Percentiles rank a stretch among this genome's conserved stretches.
Evolutionary conservation across 2,888 invertebrate species (phyloP).

Genomic region (Teleiodes luculella): DNA sequence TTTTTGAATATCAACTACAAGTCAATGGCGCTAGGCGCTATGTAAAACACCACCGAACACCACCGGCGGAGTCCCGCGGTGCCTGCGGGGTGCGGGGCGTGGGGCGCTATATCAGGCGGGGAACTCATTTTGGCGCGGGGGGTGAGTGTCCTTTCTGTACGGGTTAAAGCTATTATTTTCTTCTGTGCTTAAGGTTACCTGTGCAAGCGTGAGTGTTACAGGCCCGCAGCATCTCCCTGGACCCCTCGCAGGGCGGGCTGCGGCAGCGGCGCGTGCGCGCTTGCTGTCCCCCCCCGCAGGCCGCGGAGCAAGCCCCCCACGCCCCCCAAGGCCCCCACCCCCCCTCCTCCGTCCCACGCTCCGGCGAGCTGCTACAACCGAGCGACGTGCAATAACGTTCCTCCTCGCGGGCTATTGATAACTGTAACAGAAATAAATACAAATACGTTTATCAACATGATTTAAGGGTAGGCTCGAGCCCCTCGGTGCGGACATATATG

Average conservation of each 20-base stretch:
- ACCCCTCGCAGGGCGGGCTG: conserved; percentile 72
- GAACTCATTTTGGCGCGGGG: too few relatives aligned
- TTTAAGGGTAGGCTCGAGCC: too few relatives aligned
- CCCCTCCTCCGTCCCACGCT: conserved; percentile 34
- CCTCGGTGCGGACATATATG: too few relatives aligned
- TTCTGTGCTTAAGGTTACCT: too few relatives aligned
- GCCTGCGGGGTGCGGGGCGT: too few relatives aligned
- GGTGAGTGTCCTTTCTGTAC: too few relatives aligned
- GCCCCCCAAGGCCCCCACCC: conserved; percentile 59
- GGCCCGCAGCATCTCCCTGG: conserved; percentile 79
- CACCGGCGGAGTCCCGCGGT: too few relatives aligned
- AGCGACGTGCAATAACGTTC: conserved; percentile 85
- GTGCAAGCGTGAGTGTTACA: conserved; percentile 87
- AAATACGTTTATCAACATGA: neutral
- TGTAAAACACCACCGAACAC: too few relatives aligned
- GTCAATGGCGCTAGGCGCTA: too few relatives aligned
- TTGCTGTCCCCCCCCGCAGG: conserved; percentile 80
- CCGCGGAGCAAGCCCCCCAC: conserved; percentile 58
- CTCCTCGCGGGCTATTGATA: conserved; percentile 87
- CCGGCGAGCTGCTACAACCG: conserved; percentile 77
- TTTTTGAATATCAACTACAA: too few relatives aligned
- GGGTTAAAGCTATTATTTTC: too few relatives aligned
- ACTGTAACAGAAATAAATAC: conserved; percentile 24
- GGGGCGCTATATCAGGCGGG: too few relatives aligned
- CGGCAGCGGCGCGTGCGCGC: conserved; percentile 78